Evolutionary conservation across 2,888 invertebrate species (phyloP), one percentile per base, ranked within the genome.

Genomic region (Volucella bombylans): DNA sequence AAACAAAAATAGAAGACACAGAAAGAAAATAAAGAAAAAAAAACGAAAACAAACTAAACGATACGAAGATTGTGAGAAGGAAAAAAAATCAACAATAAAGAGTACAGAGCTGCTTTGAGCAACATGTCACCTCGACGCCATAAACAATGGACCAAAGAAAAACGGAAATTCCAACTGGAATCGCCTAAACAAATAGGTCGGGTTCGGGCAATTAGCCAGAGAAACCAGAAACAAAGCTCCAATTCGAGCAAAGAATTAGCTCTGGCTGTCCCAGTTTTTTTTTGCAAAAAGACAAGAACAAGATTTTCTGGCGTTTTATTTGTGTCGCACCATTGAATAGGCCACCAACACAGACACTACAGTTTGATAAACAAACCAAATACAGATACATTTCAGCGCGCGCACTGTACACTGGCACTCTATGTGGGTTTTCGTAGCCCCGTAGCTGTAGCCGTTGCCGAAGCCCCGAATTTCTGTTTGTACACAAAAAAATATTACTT

Each of bases 401-500:
- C 85, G 85, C 85, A 81, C 72, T 61, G 38, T 31, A 31, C 31
- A 31, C 31, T 31, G 31, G 31, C 57, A 76, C 71, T 77, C 10
- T 72, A 78, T 41, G 81, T 81, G 77, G 85, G 81, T 57, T 57
- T 12, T 49, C 67, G 65, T 68, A 68, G 59, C 68, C 68, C 23
- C 4, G 23, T 23, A 23, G 31, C 31, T 31, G 31, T 31, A 31
- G 31, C 31, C 31, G 6, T 31, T 14, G 67, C 3, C 71, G 69
- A 81, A 76, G 62, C 81, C 81, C 71, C 52, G 4, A 59, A 77
- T 59, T 72, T 81, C 71, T 85, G 85, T 85, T 85, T 85, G 85
- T 85, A 85, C 68, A 85, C 85, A 85, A 85, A 85, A 18, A 31
- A 82, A 85, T 85, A 85, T 85, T 85, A 85, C 85, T 85, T 85